Evolutionary conservation across 2,888 invertebrate genomes (phyloP).

Genomic region (Habrosyne pyritoides): DNA sequence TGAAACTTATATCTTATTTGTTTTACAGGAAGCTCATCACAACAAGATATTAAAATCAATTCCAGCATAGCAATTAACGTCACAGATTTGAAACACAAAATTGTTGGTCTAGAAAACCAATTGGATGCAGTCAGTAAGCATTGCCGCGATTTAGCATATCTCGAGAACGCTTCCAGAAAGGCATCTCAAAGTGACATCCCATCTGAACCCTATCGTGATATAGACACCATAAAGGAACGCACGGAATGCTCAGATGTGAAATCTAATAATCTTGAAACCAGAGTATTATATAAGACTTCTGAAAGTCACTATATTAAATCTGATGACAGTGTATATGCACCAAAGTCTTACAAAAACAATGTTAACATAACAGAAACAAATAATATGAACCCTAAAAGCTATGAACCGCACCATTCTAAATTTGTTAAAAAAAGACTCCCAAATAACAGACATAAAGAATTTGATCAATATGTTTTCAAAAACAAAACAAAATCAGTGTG

Average conservation of each 20-base stretch:
- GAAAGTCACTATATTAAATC: conserved; percentile 42
- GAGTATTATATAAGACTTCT: conserved; percentile 53
- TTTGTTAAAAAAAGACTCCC: conserved; percentile 42
- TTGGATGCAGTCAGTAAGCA: conserved; percentile 59
- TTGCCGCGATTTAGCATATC: conserved; percentile 46
- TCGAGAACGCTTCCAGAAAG: conserved; percentile 39
- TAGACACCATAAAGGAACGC: conserved; percentile 25
- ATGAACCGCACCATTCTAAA: conserved; percentile 22
- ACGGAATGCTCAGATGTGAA: conserved; percentile 20
- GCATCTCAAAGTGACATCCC: conserved; percentile 30
- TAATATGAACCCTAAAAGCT: conserved; percentile 21
- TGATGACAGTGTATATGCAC: conserved; percentile 38
- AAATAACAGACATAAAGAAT: conserved; percentile 25
- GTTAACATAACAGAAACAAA: conserved; percentile 23
- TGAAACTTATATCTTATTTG: conserved; percentile 1
- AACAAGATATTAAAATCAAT: conserved; percentile 63
- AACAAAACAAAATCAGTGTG: conserved; percentile 41
- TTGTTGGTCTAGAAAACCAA: conserved; percentile 59
- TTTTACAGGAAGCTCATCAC: conserved; percentile 63
- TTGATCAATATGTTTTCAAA: conserved; percentile 35
- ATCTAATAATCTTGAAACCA: conserved; percentile 41
- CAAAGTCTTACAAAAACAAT: conserved; percentile 16
- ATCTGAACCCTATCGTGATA: conserved; percentile 25
- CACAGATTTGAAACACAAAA: conserved; percentile 65
- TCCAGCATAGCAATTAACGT: conserved; percentile 67